Conservation (phyloP, 2,113 vertebrate species). For the Atrichornis clamosus region DNA sequence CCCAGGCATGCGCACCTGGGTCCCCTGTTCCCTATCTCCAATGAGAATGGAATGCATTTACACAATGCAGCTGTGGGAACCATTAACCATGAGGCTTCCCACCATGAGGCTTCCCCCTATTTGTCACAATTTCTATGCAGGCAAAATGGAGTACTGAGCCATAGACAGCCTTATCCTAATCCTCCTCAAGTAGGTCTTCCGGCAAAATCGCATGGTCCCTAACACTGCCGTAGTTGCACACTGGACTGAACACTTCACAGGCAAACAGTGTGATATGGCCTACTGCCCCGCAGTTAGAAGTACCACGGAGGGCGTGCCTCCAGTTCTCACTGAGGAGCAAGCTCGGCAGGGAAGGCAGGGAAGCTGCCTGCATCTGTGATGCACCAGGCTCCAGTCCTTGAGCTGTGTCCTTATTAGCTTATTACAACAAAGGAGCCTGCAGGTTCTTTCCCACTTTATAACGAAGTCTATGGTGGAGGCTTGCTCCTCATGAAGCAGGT, state of each 20-base stretch:
- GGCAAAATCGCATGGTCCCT: too few relatives aligned
- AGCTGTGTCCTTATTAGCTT: not conserved
- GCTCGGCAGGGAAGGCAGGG: not conserved
- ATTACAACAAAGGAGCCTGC: not conserved
- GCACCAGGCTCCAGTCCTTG: not conserved
- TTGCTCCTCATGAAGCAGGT: not conserved
- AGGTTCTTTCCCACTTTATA: not conserved
- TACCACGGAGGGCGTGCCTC: not conserved
- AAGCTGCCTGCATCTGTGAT: not conserved
- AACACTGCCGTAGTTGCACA: not conserved
- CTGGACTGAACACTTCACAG: not conserved
- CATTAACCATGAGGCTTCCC: too few relatives aligned
- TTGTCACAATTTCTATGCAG: too few relatives aligned
- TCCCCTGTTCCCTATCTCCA: too few relatives aligned
- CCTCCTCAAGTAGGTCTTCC: too few relatives aligned
- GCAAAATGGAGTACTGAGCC: too few relatives aligned
- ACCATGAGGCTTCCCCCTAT: too few relatives aligned
- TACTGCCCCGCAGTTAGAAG: not conserved
- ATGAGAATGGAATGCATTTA: too few relatives aligned
- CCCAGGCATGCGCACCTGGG: too few relatives aligned
- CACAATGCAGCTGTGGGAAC: too few relatives aligned
- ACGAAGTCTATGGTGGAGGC: fast-evolving
- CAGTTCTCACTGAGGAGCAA: not conserved
- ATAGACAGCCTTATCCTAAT: too few relatives aligned
- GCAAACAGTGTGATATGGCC: not conserved